Base-by-base conservation (phyloP, 2,888 invertebrate genomes). In the Fragum whitleyi region DNA sequence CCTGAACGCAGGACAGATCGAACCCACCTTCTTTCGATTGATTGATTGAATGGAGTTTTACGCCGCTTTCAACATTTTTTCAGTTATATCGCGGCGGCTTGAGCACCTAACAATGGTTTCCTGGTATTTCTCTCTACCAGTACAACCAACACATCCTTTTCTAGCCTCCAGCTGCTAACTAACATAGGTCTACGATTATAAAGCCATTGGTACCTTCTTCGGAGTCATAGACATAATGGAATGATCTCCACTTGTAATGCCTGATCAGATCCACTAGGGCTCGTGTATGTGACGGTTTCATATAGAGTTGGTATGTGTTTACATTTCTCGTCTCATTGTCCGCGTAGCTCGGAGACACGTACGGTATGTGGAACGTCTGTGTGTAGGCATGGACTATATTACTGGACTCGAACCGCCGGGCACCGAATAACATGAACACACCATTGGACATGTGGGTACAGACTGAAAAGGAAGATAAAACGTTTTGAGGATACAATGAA, bases 281-380 rank as follows among this genome's bases (percentile, higher is more conserved):
- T 95, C 57, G 95, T 95, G 74, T 97, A 96, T 23, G 95, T 94
- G 78, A 96, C 95, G 62, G 97, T 96, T 77, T 88, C 81, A 23
- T 98, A 97, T 95, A 98, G 97, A 93, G 96, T 96, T 59, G 98
- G 95, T 19, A 98, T 97, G 90, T 96, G 42, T 85, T 78, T 1
- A 73, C 72, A 9, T 74, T 65, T 0, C 82, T 57, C 6, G 71
- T 55, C 7, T 80, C 77, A 16, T 81, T 77, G n/a, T 84, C 84
- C 0, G 88, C 81, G 14, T 88, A 85, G 28, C 90, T 90, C 0
- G 90, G 86, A 0, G 91, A 89, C 23, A 92, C 79, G 76, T 88
- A 92, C 7, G 92, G 92, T 87, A 91, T 89, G 76, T 90, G 91
- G 72, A 91, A 91, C 23, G 87, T 90, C 62, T 83, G 79, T 14